A percentile compares a stretch with the other conserved stretches of the same genome.
Evolutionary conservation across 2,113 vertebrate genomes (phyloP).

Genomic region (Sorex fumeus): DNA sequence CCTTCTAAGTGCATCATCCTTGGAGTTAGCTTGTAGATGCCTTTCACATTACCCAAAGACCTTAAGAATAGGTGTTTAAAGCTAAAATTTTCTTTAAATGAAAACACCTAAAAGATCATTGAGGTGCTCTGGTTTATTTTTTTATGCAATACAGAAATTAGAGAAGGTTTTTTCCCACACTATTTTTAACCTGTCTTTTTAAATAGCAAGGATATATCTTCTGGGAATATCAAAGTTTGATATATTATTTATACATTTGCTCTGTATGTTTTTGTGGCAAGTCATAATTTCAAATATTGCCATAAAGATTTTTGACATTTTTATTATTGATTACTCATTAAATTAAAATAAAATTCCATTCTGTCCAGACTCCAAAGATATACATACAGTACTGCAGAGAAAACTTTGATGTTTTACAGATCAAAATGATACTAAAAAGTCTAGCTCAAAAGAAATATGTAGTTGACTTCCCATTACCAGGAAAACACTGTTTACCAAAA

Average conservation of each 20-base stretch:
- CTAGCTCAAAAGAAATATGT: conserved; percentile 85
- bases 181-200: conserved; percentile 13
- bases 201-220: background rate
- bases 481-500: conserved; percentile 89
- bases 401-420: conserved; percentile 84
- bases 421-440: conserved; percentile 86
- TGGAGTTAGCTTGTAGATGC: background rate
- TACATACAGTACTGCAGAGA: conserved; percentile 73
- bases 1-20: background rate
- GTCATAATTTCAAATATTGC: conserved; percentile 38
- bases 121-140: conserved; percentile 52
- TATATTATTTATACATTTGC: background rate
- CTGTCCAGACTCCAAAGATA: background rate
- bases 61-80: background rate
- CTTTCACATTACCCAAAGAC: background rate
- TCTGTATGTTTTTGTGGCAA: conserved; percentile 47
- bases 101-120: background rate
- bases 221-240: background rate
- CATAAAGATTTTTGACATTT: conserved; percentile 20
- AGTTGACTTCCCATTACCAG: conserved; percentile 82
- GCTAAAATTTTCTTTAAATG: background rate
- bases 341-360: conserved; percentile 64
- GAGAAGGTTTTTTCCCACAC: background rate
- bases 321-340: conserved; percentile 63
- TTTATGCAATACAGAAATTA: background rate